Evolutionary conservation across 2,797 vertebrate genomes (phyloP).

Genomic region (Rhyacichthys aspro): DNA sequence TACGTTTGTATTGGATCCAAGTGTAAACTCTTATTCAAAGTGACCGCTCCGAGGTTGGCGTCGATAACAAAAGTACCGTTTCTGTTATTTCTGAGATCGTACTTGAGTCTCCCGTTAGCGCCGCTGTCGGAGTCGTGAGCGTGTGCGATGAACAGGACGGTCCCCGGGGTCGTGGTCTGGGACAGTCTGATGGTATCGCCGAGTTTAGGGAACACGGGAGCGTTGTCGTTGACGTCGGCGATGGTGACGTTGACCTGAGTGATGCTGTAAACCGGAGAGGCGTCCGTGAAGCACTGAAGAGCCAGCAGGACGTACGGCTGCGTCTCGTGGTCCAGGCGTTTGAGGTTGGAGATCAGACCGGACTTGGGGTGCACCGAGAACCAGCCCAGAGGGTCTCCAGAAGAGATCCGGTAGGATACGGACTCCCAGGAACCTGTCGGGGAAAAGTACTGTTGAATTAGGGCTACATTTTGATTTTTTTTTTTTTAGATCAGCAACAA

Average conservation of each 20-base stretch:
- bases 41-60: conserved; percentile 78
- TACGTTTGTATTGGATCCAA: conserved; percentile 52
- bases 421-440: conserved; percentile 81
- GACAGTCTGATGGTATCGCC: conserved; percentile 78
- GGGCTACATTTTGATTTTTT: too few relatives aligned
- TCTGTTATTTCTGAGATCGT: conserved; percentile 69
- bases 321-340: conserved; percentile 85
- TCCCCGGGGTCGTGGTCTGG: conserved; percentile 79
- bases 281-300: conserved; percentile 82
- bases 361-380: conserved; percentile 85
- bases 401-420: conserved; percentile 87
- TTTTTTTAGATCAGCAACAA: too few relatives aligned
- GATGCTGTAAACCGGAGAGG: conserved; percentile 81
- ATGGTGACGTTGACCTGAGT: conserved; percentile 88
- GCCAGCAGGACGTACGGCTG: conserved; percentile 81
- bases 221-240: conserved; percentile 88
- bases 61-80: conserved; percentile 81
- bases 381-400: conserved; percentile 83
- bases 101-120: conserved; percentile 83
- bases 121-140: conserved; percentile 89
- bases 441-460: not conserved
- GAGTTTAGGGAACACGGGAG: conserved; percentile 78
- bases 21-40: conserved; percentile 77
- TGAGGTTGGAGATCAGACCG: conserved; percentile 84
- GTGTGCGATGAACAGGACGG: conserved; percentile 86